Percentiles rank a stretch among this genome's conserved stretches.
phyloP scores from a whole-genome alignment of 2,888 invertebrate genomes.

The Lasioglossum morio region DNA sequence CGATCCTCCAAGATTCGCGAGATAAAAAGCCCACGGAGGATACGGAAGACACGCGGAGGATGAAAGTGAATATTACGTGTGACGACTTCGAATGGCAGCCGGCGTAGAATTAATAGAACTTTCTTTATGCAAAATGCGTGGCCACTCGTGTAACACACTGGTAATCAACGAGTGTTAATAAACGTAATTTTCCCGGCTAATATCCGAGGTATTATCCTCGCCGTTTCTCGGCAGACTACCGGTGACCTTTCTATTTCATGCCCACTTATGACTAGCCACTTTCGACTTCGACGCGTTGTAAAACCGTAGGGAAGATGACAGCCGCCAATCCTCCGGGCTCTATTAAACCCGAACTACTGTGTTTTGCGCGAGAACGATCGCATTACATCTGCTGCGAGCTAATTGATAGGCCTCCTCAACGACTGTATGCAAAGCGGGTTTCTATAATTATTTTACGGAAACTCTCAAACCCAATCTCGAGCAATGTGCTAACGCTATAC shows the following conservation, averaged over 20 bases:
- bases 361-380: background rate
- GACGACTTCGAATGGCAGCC: background rate
- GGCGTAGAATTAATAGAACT: background rate
- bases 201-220: background rate
- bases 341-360: background rate
- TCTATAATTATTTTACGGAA: background rate
- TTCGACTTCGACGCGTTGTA: background rate
- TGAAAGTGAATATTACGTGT: background rate
- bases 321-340: background rate
- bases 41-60: background rate
- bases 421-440: background rate
- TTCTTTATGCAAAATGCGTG: background rate
- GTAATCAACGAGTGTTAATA: background rate
- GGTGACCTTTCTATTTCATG: background rate
- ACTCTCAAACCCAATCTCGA: background rate
- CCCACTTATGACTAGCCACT: background rate
- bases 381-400: background rate
- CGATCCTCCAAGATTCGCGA: constrained; percentile 23
- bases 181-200: background rate
- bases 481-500: no score
- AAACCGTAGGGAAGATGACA: background rate
- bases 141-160: background rate
- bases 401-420: background rate
- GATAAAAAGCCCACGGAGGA: constrained; percentile 31
- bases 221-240: background rate